phyloP scores from a whole-genome alignment of 2,797 vertebrate species.

The Poecilia velifera region DNA sequence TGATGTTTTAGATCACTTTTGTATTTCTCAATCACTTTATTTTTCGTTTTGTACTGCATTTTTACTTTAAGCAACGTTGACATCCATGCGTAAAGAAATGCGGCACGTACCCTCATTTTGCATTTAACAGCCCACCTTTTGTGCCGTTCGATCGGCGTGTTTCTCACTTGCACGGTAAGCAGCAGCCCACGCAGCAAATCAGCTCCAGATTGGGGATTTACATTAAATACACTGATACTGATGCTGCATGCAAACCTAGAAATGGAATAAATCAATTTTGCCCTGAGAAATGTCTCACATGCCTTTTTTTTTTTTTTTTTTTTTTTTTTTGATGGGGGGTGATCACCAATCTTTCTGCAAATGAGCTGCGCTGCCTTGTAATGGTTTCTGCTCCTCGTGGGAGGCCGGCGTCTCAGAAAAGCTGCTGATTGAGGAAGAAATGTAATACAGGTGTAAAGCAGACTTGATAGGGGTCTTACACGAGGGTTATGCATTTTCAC shows the following conservation, averaged over 20 bases:
- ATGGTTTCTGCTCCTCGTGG: conserved; percentile 85
- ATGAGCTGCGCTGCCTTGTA: conserved; percentile 83
- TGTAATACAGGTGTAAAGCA: conserved; percentile 87
- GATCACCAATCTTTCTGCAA: conserved; percentile 87
- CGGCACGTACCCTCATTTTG: conserved; percentile 41
- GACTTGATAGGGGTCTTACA: conserved; percentile 87
- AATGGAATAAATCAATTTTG: conserved; percentile 84
- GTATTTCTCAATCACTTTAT: background rate
- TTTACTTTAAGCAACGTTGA: background rate
- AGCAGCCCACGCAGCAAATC: conserved; percentile 61
- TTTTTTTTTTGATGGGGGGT: conserved; percentile 73
- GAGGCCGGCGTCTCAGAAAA: conserved; percentile 80
- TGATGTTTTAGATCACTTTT: background rate
- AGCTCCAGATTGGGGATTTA: conserved; percentile 67
- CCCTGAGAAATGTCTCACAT: conserved; percentile 77
- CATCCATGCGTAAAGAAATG: conserved; percentile 42
- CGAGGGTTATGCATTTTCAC: conserved; percentile 87
- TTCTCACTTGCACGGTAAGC: conserved; percentile 64
- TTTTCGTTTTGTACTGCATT: background rate
- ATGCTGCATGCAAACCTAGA: conserved; percentile 80
- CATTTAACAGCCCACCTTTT: conserved; percentile 42
- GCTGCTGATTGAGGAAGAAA: conserved; percentile 88
- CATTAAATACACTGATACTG: conserved; percentile 79
- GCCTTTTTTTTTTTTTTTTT: conserved; percentile 49
- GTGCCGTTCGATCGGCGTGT: conserved; percentile 45